A percentile compares a stretch with the other conserved stretches of the same genome.
phyloP scores from a whole-genome alignment of 2,888 invertebrate genomes.

The Leptopilina drosophilae region DNA sequence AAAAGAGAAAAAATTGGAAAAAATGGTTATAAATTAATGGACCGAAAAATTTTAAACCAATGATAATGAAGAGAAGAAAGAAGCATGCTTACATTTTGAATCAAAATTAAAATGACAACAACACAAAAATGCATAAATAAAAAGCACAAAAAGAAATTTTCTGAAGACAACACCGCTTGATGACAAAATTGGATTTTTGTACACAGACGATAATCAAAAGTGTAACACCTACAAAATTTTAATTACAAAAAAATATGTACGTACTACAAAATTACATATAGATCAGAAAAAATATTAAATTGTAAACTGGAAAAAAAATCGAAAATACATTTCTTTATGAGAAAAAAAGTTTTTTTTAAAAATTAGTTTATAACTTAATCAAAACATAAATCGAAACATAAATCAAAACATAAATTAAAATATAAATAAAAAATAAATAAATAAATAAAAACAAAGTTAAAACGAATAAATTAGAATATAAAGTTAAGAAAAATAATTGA shows the following conservation, averaged over 20 bases:
- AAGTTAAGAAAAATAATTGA: neutral
- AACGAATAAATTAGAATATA: neutral
- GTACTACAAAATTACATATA: constrained; percentile 1
- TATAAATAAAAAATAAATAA: too few relatives aligned
- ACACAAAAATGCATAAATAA: constrained; percentile 19
- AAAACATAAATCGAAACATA: neutral
- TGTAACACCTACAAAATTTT: constrained; percentile 29
- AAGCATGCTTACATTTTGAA: constrained; percentile 1
- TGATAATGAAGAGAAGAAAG: neutral
- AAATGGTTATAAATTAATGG: too few relatives aligned
- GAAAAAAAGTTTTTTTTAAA: neutral
- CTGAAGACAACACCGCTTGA: neutral
- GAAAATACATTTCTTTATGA: too few relatives aligned
- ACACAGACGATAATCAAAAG: neutral
- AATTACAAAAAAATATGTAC: neutral
- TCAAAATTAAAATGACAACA: neutral
- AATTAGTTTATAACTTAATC: too few relatives aligned
- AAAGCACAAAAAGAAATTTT: constrained; percentile 9
- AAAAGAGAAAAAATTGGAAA: neutral
- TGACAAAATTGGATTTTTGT: neutral
- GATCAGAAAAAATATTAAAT: too few relatives aligned
- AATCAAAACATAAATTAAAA: neutral
- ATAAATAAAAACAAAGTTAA: too few relatives aligned
- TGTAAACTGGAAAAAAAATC: too few relatives aligned
- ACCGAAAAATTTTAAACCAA: neutral